A percentile compares a stretch with the other conserved stretches of the same genome.
Evolutionary conservation across 2,888 invertebrate genomes (phyloP).

Genomic region (Coleophora flavipennella): DNA sequence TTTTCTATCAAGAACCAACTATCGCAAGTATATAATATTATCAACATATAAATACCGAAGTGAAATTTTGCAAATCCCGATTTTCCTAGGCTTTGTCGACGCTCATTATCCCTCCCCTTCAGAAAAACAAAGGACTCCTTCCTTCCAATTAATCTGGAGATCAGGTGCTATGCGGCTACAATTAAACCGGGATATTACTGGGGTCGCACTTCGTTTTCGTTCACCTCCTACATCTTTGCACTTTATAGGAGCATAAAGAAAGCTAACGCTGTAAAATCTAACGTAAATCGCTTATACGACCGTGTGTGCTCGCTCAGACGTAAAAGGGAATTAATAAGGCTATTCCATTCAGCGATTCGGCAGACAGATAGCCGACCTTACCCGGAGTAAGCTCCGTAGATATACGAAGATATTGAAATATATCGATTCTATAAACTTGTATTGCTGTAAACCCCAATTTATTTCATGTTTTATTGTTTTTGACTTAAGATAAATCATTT

Average conservation of each 20-base stretch:
- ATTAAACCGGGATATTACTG: conserved; percentile 54
- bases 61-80: too few species aligned
- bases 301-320: conserved; percentile 48
- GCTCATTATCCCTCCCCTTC: conserved; percentile 1
- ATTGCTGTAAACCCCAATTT: conserved; percentile 33
- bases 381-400: conserved; percentile 35
- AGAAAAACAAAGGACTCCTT: conserved; percentile 20
- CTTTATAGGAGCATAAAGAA: conserved; percentile 68
- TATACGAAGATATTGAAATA: conserved; percentile 57
- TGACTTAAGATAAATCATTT: too few species aligned
- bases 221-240: conserved; percentile 33
- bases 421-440: conserved; percentile 52
- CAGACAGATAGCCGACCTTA: conserved; percentile 43
- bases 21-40: too few species aligned
- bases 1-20: too few species aligned
- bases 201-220: conserved; percentile 20
- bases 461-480: conserved; percentile 7
- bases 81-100: not conserved
- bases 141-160: conserved; percentile 28
- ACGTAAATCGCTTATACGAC: conserved; percentile 52
- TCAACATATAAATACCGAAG: too few species aligned
- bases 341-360: conserved; percentile 53
- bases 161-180: conserved; percentile 52
- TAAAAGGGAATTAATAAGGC: conserved; percentile 70
- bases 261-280: conserved; percentile 52